Evolutionary conservation across 2,797 vertebrate genomes (phyloP).

Genomic region (Anguilla obscura): DNA sequence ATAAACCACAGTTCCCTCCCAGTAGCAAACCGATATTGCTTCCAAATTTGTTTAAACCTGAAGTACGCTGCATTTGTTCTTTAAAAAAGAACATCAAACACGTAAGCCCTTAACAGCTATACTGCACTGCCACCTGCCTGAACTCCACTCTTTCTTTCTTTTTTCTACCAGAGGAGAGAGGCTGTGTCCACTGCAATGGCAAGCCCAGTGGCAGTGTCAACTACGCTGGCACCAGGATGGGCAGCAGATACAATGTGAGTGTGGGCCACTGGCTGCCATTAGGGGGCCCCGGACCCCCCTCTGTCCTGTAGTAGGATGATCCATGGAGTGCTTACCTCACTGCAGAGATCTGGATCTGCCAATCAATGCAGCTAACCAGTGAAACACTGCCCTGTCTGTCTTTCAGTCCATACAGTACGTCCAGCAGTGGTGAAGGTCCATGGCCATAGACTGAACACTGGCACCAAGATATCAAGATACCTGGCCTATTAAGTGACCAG

Average conservation of each 20-base stretch:
- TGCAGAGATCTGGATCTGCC: too few species aligned
- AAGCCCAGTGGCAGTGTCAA: background rate
- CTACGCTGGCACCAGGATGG: background rate
- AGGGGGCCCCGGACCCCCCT: background rate
- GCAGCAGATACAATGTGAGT: conserved; percentile 13
- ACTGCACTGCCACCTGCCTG: background rate
- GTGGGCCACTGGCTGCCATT: background rate
- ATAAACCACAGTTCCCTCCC: background rate
- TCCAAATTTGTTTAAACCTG: background rate
- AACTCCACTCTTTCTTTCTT: background rate
- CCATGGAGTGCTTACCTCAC: too few species aligned
- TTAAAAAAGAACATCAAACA: too few species aligned
- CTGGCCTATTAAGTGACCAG: background rate
- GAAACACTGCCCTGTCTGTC: background rate
- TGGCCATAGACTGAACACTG: background rate
- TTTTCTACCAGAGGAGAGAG: background rate
- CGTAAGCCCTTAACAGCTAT: too few species aligned
- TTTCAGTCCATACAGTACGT: background rate
- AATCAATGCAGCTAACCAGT: background rate
- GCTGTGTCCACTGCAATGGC: background rate
- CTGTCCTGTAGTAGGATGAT: too few species aligned
- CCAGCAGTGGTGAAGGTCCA: conserved; percentile 8
- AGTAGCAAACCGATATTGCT: background rate
- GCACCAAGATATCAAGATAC: background rate
- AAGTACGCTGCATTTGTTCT: background rate